Base-by-base conservation (phyloP, 2,113 vertebrate genomes). In the Ornithorhynchus anatinus region DNA sequence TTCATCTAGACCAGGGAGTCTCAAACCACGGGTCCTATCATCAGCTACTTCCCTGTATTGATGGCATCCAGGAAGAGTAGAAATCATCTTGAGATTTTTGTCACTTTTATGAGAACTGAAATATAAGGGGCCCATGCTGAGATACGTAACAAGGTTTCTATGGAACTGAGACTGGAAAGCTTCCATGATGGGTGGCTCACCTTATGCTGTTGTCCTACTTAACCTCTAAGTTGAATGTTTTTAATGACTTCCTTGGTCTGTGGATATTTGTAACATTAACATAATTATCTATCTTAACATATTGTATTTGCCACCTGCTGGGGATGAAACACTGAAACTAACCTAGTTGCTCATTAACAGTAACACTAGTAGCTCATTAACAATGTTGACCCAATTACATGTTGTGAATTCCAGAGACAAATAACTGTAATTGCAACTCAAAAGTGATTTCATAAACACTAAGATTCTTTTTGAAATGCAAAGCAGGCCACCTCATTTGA, bases 401-500 rank as follows among this genome's bases (percentile, higher is more conserved):
- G 79, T 87, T 86, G 80, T 86, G 52, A 62, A 73, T 83, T 65
- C 69, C 64, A 67, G 61, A 86, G 82, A 91, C 88, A 91, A 93
- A 92, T 84, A 79, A 87, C 77, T 79, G 75, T 84, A 90, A 92
- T 89, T 90, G 85, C 70, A 8, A 77, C 74, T 84, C 75, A 81
- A 81, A 88, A 89, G 80, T 61, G 79, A 81, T 83, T 87, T 76
- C 79, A 82, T 87, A 82, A 89, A 89, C 82, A 82, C 19, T 4
- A 59, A 59, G 72, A 63, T 75, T 69, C 65, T 74, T 54, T 86
- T 77, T 88, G 72, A 89, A 89, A 84, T 79, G 80, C 81, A 85
- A 88, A 88, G 62, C 11, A 35, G 75, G 72, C 50, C 16, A 20
- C 52, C 47, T 79, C 77, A 69, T 85, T 83, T 73, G 54, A 75